Evolutionary conservation across 2,888 invertebrate species (phyloP).

Genomic region (Molanna angustata): DNA sequence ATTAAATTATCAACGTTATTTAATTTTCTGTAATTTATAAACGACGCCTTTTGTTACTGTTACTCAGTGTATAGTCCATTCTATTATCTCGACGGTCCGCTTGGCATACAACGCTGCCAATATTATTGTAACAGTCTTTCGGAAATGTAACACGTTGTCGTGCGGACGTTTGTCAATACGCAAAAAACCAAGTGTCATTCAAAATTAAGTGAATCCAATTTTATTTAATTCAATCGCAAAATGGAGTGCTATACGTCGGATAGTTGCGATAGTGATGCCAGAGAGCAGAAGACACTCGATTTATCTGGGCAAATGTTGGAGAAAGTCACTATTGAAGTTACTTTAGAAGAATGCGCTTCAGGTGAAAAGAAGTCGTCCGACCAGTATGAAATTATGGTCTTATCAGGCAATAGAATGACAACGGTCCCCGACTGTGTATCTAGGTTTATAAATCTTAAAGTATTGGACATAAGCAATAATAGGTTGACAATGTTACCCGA

Average conservation of each 20-base stretch:
- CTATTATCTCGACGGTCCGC: too few relatives aligned
- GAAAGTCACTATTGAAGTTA: slow-evolving; percentile 15
- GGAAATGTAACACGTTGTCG: slow-evolving; percentile 10
- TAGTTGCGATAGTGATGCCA: slow-evolving; percentile 76
- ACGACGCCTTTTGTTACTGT: too few relatives aligned
- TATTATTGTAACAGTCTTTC: slow-evolving; percentile 13
- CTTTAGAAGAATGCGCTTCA: slow-evolving; percentile 49
- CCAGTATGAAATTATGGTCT: slow-evolving; percentile 69
- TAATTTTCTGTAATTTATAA: too few relatives aligned
- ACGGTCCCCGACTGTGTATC: slow-evolving; percentile 62
- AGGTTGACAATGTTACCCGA: slow-evolving; percentile 74
- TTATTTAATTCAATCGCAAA: slow-evolving; percentile 1
- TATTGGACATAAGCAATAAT: slow-evolving; percentile 87
- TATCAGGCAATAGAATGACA: slow-evolving; percentile 83
- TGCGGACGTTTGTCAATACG: slow-evolving; percentile 3
- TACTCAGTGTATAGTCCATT: too few relatives aligned
- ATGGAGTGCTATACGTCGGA: slow-evolving; percentile 85
- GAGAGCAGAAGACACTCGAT: slow-evolving; percentile 70
- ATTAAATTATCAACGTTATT: too few relatives aligned
- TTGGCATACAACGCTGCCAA: slow-evolving; percentile 13
- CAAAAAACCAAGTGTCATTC: neutral
- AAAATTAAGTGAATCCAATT: neutral
- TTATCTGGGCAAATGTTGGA: slow-evolving; percentile 55
- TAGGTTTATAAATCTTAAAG: slow-evolving; percentile 70
- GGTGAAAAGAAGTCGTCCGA: slow-evolving; percentile 58